Evolutionary conservation across 2,888 invertebrate species (phyloP).

Genomic region (Pterostichus niger): DNA sequence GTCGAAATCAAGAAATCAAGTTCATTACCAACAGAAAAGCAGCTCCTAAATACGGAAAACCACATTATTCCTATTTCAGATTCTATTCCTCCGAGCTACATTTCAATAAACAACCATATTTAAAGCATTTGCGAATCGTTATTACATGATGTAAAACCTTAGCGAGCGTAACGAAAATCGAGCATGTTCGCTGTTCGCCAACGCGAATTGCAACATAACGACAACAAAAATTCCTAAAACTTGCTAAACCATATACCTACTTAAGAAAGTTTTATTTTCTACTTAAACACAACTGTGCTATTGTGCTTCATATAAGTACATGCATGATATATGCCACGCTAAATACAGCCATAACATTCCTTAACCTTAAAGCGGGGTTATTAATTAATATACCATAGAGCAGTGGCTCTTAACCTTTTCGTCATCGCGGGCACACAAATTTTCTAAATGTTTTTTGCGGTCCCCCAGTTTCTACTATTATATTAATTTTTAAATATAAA

Average conservation of each 20-base stretch:
- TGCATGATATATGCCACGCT: neutral
- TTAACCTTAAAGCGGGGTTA: too few species aligned
- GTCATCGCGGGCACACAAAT: too few species aligned
- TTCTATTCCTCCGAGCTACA: neutral
- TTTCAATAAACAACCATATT: constrained; percentile 1
- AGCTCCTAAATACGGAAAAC: too few species aligned
- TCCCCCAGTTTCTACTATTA: too few species aligned
- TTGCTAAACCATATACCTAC: constrained; percentile 57
- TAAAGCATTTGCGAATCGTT: neutral
- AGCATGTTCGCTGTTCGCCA: constrained; percentile 43
- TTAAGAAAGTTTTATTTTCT: constrained; percentile 56
- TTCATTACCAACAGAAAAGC: too few species aligned
- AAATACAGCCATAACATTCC: too few species aligned
- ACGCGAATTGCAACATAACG: constrained; percentile 48
- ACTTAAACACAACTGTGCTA: constrained; percentile 21
- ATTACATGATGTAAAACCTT: constrained; percentile 20
- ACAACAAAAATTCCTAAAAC: constrained; percentile 54
- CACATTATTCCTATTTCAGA: too few species aligned
- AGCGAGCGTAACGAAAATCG: constrained; percentile 43
- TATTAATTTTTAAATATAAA: too few species aligned
- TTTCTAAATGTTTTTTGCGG: too few species aligned
- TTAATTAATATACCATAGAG: too few species aligned
- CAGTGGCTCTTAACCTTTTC: too few species aligned
- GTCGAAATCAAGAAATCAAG: too few species aligned
- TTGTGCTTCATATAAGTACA: constrained; percentile 26